These are phyloP conservation scores for Pelobates cultripes DNA, from an alignment of 2,797 vertebrate genomes.

Conservation along the genomic window DNA sequence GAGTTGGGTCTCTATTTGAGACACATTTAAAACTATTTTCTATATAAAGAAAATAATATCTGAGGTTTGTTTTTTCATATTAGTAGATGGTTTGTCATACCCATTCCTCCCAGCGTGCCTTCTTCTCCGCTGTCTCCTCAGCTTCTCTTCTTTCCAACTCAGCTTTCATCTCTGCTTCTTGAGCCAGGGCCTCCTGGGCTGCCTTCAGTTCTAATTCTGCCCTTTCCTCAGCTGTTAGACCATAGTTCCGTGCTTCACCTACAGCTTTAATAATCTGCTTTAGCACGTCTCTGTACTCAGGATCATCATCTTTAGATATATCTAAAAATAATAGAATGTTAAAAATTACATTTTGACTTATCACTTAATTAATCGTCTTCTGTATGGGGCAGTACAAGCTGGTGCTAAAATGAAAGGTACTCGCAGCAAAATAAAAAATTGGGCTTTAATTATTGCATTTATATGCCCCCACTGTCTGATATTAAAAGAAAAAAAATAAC, in stretches of 20 bases:
- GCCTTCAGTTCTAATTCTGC: conserved; percentile 69
- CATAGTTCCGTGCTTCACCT: conserved; percentile 83
- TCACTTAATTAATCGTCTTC: too few relatives aligned
- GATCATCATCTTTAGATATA: conserved; percentile 73
- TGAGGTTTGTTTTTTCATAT: too few relatives aligned
- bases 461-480: too few relatives aligned
- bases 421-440: too few relatives aligned
- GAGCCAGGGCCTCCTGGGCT: conserved; percentile 70
- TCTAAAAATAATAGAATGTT: conserved; percentile 64
- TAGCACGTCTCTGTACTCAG: conserved; percentile 70
- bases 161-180: conserved; percentile 67
- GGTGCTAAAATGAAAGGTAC: too few relatives aligned
- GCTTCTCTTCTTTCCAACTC: conserved; percentile 70
- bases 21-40: too few relatives aligned
- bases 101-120: conserved; percentile 84
- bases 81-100: conserved; percentile 66
- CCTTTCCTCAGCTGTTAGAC: conserved; percentile 75
- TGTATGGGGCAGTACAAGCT: too few relatives aligned
- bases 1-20: too few relatives aligned
- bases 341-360: too few relatives aligned
- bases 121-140: conserved; percentile 74
- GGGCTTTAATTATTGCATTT: too few relatives aligned
- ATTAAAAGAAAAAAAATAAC: too few relatives aligned
- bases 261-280: conserved; percentile 76
- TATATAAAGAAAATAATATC: too few relatives aligned